Conservation (phyloP, 2,113 vertebrate species). For the Tylochromis polylepis region DNA sequence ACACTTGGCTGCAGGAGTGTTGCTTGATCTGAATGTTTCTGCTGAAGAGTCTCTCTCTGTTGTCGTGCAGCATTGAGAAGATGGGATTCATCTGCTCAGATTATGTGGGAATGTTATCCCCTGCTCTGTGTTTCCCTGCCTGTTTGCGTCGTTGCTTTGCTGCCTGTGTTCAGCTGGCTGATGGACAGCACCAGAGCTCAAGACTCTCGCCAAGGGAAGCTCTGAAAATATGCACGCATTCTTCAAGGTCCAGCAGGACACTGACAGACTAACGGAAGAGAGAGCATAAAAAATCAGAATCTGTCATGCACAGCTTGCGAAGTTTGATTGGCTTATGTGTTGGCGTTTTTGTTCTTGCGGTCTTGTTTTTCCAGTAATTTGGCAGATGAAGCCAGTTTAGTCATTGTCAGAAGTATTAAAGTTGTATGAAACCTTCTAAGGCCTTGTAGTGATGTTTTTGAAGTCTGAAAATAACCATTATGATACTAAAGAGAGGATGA, state of each 20-base stretch:
- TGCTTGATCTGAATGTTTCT: conserved; percentile 42
- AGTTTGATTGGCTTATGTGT: background rate
- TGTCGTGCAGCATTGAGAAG: background rate
- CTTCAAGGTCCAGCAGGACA: conserved; percentile 29
- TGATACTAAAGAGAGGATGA: background rate
- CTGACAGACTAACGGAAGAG: background rate
- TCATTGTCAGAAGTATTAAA: background rate
- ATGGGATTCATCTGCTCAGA: conserved; percentile 38
- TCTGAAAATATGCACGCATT: conserved; percentile 56
- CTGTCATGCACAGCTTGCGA: background rate
- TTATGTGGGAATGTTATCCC: conserved; percentile 31
- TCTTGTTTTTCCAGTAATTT: background rate
- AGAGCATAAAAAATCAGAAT: background rate
- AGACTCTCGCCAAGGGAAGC: conserved; percentile 31
- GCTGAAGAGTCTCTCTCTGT: conserved; percentile 12
- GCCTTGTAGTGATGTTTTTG: background rate
- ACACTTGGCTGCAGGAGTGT: conserved; percentile 11
- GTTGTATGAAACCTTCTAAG: background rate
- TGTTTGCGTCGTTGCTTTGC: background rate
- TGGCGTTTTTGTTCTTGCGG: background rate
- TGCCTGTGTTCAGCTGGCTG: conserved; percentile 28
- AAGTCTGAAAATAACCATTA: background rate
- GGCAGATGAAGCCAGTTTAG: background rate
- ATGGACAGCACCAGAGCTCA: conserved; percentile 35
- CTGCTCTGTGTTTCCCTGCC: conserved; percentile 1